These are phyloP conservation scores for Fopius arisanus DNA, from an alignment of 1,140 invertebrate species.

Conservation along the genomic window DNA sequence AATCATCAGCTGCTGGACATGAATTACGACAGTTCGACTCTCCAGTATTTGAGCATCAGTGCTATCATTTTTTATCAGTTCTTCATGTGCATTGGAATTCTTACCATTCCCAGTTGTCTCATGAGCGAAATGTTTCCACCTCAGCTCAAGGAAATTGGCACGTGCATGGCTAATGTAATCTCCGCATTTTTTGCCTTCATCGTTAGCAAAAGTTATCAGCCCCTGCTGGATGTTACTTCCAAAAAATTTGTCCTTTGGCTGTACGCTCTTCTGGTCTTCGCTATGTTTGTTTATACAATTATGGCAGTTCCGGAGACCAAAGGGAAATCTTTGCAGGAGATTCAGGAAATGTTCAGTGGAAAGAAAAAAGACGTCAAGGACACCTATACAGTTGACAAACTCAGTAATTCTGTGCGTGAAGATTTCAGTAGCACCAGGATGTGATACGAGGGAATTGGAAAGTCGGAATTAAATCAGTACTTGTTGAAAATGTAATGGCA, in stretches of 20 bases:
- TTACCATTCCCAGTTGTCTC: constrained; percentile 76
- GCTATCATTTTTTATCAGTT: constrained; percentile 72
- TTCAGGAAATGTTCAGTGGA: constrained; percentile 42
- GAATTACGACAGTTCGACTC: constrained; percentile 53
- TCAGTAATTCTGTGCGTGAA: not conserved
- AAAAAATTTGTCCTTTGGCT: constrained; percentile 77
- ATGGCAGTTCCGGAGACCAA: constrained; percentile 82
- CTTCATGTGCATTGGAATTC: constrained; percentile 73
- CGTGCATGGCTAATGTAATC: constrained; percentile 74
- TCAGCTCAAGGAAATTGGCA: constrained; percentile 74
- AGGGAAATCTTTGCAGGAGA: constrained; percentile 72
- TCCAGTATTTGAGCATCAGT: constrained; percentile 69
- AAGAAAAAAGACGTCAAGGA: not conserved
- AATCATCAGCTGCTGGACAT: constrained; percentile 71
- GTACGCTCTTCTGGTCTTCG: constrained; percentile 73
- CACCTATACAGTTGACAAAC: not conserved
- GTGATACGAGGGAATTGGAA: too few relatives aligned
- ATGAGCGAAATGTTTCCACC: constrained; percentile 80
- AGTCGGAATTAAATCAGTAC: too few relatives aligned
- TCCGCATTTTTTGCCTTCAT: constrained; percentile 78
- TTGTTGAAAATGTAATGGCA: too few relatives aligned
- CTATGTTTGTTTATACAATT: constrained; percentile 72
- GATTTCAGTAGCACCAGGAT: not conserved
- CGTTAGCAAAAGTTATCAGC: constrained; percentile 77
- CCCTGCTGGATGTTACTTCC: constrained; percentile 68